These are phyloP conservation scores for Stegostoma tigrinum DNA, from an alignment of 2,113 vertebrate genomes.

Conservation along the genomic window DNA sequence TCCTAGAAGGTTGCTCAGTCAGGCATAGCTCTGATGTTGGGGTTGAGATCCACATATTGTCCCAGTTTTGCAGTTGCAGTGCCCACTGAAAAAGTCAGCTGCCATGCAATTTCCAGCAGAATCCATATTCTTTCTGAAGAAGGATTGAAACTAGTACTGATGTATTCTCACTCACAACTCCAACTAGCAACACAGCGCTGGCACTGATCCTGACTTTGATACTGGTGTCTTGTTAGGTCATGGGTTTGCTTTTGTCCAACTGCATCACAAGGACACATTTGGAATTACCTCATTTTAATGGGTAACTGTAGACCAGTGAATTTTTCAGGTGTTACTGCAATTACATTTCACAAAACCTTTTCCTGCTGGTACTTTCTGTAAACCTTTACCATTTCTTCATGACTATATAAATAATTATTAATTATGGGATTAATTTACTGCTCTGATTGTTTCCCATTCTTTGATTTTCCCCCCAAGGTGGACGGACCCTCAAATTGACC, in stretches of 20 bases:
- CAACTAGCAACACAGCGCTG: background rate
- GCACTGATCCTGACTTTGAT: background rate
- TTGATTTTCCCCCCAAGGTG: slow-evolving; percentile 43
- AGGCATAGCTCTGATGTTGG: too few relatives aligned
- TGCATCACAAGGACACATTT: background rate
- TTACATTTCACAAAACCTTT: background rate
- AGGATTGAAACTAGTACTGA: background rate
- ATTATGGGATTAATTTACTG: background rate
- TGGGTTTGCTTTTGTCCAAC: background rate
- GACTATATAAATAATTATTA: background rate
- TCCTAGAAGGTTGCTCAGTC: too few relatives aligned
- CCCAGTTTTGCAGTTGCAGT: too few relatives aligned
- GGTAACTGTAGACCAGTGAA: too few relatives aligned
- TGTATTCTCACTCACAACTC: background rate
- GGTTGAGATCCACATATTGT: too few relatives aligned
- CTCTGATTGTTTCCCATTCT: background rate
- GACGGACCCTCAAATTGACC: slow-evolving; percentile 52
- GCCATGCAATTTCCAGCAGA: background rate
- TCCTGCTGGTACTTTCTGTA: background rate
- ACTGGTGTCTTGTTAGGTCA: too few relatives aligned
- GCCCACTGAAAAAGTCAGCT: too few relatives aligned
- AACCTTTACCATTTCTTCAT: background rate
- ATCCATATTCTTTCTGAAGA: background rate
- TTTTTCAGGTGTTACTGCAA: background rate
- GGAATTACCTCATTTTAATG: background rate